phyloP scores from a whole-genome alignment of 2,888 invertebrate species.

The Melieria omissa region DNA sequence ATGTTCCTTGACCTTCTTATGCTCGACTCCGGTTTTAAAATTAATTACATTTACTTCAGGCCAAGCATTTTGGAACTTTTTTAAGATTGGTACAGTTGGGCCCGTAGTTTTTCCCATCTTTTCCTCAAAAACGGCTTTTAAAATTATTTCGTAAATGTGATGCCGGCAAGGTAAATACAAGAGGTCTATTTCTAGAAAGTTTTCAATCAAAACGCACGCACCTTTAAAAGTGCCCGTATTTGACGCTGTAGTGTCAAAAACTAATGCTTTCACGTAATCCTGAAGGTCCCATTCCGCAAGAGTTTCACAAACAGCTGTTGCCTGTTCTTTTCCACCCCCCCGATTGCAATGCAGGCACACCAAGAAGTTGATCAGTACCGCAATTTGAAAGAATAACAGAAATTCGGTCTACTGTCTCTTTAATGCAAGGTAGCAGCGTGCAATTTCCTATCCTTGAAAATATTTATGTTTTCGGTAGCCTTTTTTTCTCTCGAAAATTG shows the following conservation, averaged over 20 bases:
- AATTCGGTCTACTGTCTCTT: conserved; percentile 22
- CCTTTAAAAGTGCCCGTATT: conserved; percentile 26
- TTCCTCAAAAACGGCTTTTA: conserved; percentile 28
- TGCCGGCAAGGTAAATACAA: conserved; percentile 19
- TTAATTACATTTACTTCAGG: no score
- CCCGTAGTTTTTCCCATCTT: conserved; percentile 21
- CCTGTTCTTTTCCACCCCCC: conserved; percentile 20
- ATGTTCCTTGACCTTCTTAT: no score
- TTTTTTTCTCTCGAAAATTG: no score
- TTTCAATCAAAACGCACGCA: conserved; percentile 19
- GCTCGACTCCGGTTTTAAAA: no score
- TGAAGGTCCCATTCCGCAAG: conserved; percentile 21
- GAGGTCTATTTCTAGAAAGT: conserved; percentile 23
- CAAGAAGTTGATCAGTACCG: conserved; percentile 29
- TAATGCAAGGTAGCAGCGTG: conserved; percentile 17
- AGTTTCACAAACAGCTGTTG: conserved; percentile 21
- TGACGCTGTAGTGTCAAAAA: conserved; percentile 23
- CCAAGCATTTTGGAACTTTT: no score
- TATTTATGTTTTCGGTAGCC: no score
- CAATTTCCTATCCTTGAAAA: conserved; percentile 13
- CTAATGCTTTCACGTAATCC: conserved; percentile 22
- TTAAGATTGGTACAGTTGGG: conserved; percentile 15
- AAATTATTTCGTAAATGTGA: conserved; percentile 31
- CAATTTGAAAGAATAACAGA: conserved; percentile 19
- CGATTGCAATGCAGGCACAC: conserved; percentile 15